phyloP scores from a whole-genome alignment of 2,888 invertebrate genomes.

The Enchytraeus crypticus region DNA sequence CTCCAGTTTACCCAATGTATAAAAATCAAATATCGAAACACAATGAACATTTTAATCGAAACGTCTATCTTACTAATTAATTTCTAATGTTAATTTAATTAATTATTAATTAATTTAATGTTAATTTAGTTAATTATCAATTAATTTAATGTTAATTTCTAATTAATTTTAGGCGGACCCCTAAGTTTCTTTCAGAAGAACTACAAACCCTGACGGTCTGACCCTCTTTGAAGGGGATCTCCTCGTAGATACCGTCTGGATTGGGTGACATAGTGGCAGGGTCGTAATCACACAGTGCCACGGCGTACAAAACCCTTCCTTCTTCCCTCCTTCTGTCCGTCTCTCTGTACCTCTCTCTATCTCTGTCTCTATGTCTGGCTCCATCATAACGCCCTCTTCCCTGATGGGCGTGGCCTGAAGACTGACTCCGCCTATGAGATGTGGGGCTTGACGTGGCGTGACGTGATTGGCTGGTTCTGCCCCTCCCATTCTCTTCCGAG shows the following conservation, averaged over 20 bases:
- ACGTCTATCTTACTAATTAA: no score
- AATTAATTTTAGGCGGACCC: no score
- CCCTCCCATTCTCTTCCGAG: not conserved
- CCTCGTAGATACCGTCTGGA: slow-evolving; percentile 94
- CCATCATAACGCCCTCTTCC: not conserved
- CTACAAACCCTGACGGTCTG: slow-evolving; percentile 93
- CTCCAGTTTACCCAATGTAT: no score
- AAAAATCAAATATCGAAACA: no score
- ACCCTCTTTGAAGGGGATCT: slow-evolving; percentile 90
- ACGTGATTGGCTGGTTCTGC: not conserved
- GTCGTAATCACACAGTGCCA: slow-evolving; percentile 95
- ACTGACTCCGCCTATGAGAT: not conserved
- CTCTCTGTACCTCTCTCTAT: no score
- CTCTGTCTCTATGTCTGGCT: not conserved
- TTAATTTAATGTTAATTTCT: no score
- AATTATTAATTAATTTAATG: no score
- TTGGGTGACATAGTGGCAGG: slow-evolving; percentile 97
- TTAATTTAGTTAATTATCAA: no score
- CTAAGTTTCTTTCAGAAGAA: no score
- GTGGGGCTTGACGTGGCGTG: not conserved
- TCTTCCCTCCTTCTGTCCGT: not conserved
- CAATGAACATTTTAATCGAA: no score
- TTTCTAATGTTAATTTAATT: no score
- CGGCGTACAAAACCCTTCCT: slow-evolving; percentile 53
- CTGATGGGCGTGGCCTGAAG: not conserved